phyloP scores from a whole-genome alignment of 1,140 invertebrate genomes.

The Bombyx mandarina region DNA sequence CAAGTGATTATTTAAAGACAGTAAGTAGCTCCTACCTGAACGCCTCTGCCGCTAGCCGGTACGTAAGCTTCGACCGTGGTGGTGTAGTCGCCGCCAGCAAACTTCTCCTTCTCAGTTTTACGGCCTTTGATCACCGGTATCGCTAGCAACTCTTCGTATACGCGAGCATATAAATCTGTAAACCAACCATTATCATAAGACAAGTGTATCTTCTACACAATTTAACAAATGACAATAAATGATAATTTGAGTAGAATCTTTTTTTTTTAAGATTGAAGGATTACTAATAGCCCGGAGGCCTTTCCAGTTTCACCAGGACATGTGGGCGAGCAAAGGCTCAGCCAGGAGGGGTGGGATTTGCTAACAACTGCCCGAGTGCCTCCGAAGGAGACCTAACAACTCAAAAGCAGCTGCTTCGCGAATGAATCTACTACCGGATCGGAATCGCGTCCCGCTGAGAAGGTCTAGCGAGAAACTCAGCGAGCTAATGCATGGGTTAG shows the following conservation, averaged over 20 bases:
- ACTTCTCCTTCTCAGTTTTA: conserved; percentile 99
- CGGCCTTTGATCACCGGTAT: conserved; percentile 95
- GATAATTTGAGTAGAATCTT: not conserved
- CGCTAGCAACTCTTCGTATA: conserved; percentile 95
- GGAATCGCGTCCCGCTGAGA: no score
- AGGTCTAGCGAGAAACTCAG: no score
- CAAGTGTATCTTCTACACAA: not conserved
- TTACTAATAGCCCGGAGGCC: no score
- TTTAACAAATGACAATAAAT: not conserved
- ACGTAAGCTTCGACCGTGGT: conserved; percentile 98
- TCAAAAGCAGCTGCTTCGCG: no score
- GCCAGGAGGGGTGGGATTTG: no score
- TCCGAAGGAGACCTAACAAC: no score
- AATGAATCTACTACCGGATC: no score
- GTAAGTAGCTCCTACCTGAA: conserved; percentile 75
- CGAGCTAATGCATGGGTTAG: not conserved
- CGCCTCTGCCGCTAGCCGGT: conserved; percentile 92
- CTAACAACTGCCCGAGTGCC: no score
- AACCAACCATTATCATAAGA: not conserved
- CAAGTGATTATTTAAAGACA: not conserved
- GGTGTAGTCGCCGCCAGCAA: conserved; percentile 98
- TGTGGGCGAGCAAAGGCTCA: no score
- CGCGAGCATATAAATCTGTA: conserved; percentile 85
- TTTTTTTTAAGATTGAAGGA: not conserved
- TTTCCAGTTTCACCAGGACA: no score